Conservation (phyloP, 2,888 invertebrate species). For the Hemaris fuciformis region DNA sequence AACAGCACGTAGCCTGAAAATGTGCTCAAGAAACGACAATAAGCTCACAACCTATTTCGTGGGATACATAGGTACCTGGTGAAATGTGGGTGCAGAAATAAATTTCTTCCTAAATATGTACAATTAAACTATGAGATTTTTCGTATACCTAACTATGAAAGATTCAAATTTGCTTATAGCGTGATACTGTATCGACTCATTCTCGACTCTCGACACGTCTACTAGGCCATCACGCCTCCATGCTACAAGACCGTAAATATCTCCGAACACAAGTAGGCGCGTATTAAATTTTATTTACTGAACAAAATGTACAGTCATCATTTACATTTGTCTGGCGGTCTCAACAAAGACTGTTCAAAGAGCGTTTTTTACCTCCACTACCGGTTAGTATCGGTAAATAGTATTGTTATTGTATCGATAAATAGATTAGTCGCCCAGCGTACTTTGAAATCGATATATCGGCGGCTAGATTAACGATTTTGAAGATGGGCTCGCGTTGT, state of each 20-base stretch:
- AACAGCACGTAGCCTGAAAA: too few relatives aligned
- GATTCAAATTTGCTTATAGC: too few relatives aligned
- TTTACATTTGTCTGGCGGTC: slow-evolving; percentile 46
- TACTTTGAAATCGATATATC: slow-evolving; percentile 68
- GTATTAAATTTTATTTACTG: slow-evolving; percentile 31
- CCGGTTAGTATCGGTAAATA: slow-evolving; percentile 41
- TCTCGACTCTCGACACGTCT: too few relatives aligned
- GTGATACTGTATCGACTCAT: too few relatives aligned
- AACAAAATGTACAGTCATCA: slow-evolving; percentile 51
- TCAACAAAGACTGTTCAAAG: slow-evolving; percentile 38
- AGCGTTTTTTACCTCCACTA: slow-evolving; percentile 48
- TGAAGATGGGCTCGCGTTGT: slow-evolving; percentile 26
- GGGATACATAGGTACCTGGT: too few relatives aligned
- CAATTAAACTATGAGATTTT: too few relatives aligned
- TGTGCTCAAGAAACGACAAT: too few relatives aligned
- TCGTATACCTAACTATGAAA: too few relatives aligned
- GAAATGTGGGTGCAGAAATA: too few relatives aligned
- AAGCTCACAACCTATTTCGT: too few relatives aligned
- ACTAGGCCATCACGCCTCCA: too few relatives aligned
- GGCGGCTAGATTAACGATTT: slow-evolving; percentile 45
- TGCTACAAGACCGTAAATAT: slow-evolving; percentile 7
- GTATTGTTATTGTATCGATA: slow-evolving; percentile 64
- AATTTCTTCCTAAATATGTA: too few relatives aligned
- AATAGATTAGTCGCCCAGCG: slow-evolving; percentile 64
- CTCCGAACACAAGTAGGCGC: slow-evolving; percentile 30